Evolutionary conservation across 1,140 invertebrate species (phyloP).

Genomic region (Heliconius congener): DNA sequence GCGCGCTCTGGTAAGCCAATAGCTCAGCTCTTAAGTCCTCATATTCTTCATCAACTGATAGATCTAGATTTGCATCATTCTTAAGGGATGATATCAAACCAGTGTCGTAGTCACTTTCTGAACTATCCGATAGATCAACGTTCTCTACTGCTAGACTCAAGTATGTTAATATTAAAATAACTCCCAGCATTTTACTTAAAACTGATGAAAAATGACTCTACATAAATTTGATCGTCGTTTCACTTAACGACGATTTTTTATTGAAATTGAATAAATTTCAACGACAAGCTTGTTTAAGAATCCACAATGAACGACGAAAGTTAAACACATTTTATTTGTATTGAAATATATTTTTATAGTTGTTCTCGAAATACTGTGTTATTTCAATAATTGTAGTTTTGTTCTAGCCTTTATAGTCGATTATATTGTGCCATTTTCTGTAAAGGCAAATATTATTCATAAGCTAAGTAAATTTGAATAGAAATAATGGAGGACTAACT

Average conservation of each 20-base stretch:
- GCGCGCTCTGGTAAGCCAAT: conserved; percentile 64
- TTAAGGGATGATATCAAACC: conserved; percentile 49
- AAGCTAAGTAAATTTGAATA: conserved; percentile 28
- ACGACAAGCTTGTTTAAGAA: conserved; percentile 56
- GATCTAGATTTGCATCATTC: conserved; percentile 65
- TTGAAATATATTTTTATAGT: conserved; percentile 6
- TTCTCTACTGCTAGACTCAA: background rate
- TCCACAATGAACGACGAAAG: conserved; percentile 26
- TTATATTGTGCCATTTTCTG: conserved; percentile 2
- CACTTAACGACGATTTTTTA: conserved; percentile 55
- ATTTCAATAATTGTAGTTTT: background rate
- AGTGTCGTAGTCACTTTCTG: conserved; percentile 46
- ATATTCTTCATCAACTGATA: conserved; percentile 68
- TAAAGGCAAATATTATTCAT: conserved; percentile 31
- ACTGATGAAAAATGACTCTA: conserved; percentile 42
- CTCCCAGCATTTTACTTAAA: conserved; percentile 50
- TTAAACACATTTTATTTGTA: conserved; percentile 21
- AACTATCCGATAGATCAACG: background rate
- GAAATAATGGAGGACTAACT: conserved; percentile 28
- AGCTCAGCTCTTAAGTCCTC: conserved; percentile 71
- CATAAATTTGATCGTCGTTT: conserved; percentile 47
- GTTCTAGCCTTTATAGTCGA: background rate
- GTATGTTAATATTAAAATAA: conserved; percentile 48
- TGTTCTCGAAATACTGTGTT: background rate
- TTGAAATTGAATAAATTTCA: conserved; percentile 69